Conservation (phyloP, 2,888 invertebrate species). For the Ophonus ardosiacus region DNA sequence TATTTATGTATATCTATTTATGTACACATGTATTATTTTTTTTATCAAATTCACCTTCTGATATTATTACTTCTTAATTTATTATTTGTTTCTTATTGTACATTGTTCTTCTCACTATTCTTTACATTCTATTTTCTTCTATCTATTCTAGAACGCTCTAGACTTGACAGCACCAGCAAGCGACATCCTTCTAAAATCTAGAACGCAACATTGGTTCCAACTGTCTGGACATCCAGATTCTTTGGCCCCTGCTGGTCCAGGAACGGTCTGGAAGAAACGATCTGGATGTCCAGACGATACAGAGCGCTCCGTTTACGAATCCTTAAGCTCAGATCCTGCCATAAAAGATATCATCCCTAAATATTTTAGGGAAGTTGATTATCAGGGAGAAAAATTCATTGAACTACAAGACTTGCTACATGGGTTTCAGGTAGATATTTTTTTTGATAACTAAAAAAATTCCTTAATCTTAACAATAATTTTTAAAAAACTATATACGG, state of each 20-base stretch:
- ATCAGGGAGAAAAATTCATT: conserved; percentile 90
- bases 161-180: conserved; percentile 94
- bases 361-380: conserved; percentile 90
- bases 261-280: conserved; percentile 95
- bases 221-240: conserved; percentile 95
- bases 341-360: conserved; percentile 87
- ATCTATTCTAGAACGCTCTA: conserved; percentile 91
- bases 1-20: too few species aligned
- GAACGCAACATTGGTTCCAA: conserved; percentile 89
- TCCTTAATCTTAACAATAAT: too few species aligned
- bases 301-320: conserved; percentile 88
- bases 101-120: too few species aligned
- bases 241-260: conserved; percentile 94
- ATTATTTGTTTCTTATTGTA: too few species aligned
- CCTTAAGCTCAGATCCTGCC: conserved; percentile 85
- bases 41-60: too few species aligned
- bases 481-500: too few species aligned
- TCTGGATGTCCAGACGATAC: conserved; percentile 83
- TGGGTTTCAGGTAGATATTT: conserved; percentile 81
- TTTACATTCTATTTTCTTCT: conserved; percentile 67
- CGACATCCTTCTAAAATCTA: conserved; percentile 87
- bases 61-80: too few species aligned
- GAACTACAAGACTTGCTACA: conserved; percentile 96
- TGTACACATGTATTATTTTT: too few species aligned
- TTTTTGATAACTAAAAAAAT: not conserved